Percentiles rank a stretch among this genome's conserved stretches.
Evolutionary conservation across 92 coral and sea anemone species (phyloP).

Genomic region (Zoanthus gigantus): DNA sequence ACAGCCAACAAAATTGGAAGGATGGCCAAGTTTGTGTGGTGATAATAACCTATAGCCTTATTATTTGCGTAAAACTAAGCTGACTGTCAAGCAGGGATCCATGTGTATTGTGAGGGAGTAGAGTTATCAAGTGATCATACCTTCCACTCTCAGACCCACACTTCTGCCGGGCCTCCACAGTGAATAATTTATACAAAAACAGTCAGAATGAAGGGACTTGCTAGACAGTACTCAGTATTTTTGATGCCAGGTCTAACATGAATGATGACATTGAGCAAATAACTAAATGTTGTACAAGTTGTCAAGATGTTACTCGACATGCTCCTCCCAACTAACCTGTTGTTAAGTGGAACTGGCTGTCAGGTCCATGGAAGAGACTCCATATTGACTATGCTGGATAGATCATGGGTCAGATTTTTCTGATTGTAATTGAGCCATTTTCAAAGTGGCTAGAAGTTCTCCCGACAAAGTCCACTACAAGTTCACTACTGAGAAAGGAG

Average conservation of each 20-base stretch:
- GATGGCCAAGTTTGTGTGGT: slow-evolving; percentile 14
- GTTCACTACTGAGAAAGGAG: neutral
- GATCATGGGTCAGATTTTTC: no score
- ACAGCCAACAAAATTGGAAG: slow-evolving; percentile 41
- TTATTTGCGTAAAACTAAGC: neutral
- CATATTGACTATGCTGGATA: no score
- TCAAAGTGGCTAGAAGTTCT: no score
- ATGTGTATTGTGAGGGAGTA: slow-evolving; percentile 11
- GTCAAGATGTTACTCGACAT: neutral
- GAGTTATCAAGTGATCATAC: neutral
- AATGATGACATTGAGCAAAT: slow-evolving; percentile 6
- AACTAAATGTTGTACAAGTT: neutral
- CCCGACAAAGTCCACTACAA: no score
- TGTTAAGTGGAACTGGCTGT: slow-evolving; percentile 14
- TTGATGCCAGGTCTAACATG: neutral
- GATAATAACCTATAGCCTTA: slow-evolving; percentile 9
- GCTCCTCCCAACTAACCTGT: neutral
- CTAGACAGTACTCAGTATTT: neutral
- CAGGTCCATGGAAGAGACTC: slow-evolving; percentile 5
- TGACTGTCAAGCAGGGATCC: slow-evolving; percentile 34
- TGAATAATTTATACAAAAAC: neutral
- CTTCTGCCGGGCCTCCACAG: slow-evolving; percentile 25
- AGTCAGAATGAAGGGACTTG: neutral
- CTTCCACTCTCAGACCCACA: neutral
- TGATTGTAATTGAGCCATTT: no score